Evolutionary conservation across 2,797 vertebrate genomes (phyloP).

Genomic region (Hydrocynus forskahlii): DNA sequence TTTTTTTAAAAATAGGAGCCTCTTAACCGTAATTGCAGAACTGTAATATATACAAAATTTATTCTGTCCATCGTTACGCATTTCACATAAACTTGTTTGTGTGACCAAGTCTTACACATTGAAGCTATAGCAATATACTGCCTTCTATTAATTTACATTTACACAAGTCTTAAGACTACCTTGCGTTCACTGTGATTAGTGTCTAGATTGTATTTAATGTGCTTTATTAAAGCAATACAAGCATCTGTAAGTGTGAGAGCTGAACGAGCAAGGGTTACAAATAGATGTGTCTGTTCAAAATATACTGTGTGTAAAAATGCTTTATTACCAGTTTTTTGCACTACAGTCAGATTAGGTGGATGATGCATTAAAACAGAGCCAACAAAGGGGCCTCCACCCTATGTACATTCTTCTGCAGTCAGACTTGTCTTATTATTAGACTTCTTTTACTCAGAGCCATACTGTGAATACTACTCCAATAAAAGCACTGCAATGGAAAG

Average conservation of each 20-base stretch:
- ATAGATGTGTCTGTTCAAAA: constrained; percentile 27
- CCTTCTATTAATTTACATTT: constrained; percentile 42
- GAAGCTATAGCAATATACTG: constrained; percentile 44
- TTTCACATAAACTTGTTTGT: constrained; percentile 23
- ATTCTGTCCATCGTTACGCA: constrained; percentile 1
- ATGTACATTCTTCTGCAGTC: neutral
- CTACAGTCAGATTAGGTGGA: constrained; percentile 4
- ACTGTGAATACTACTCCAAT: neutral
- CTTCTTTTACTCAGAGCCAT: constrained; percentile 2
- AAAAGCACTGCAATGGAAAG: neutral
- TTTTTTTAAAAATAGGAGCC: neutral
- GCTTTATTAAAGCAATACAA: constrained; percentile 41
- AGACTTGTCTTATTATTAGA: neutral
- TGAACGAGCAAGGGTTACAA: constrained; percentile 36
- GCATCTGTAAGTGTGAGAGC: constrained; percentile 38
- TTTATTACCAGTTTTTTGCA: constrained; percentile 21
- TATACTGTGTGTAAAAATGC: constrained; percentile 32
- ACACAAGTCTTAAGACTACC: constrained; percentile 35
- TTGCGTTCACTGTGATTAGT: constrained; percentile 45
- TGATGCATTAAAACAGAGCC: neutral
- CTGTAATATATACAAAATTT: neutral
- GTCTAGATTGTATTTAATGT: constrained; percentile 31
- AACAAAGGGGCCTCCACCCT: neutral
- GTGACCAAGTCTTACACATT: constrained; percentile 34
- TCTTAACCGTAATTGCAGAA: constrained; percentile 11